phyloP scores from a whole-genome alignment of 2,888 invertebrate species.

The Muschampia plurimacula region DNA sequence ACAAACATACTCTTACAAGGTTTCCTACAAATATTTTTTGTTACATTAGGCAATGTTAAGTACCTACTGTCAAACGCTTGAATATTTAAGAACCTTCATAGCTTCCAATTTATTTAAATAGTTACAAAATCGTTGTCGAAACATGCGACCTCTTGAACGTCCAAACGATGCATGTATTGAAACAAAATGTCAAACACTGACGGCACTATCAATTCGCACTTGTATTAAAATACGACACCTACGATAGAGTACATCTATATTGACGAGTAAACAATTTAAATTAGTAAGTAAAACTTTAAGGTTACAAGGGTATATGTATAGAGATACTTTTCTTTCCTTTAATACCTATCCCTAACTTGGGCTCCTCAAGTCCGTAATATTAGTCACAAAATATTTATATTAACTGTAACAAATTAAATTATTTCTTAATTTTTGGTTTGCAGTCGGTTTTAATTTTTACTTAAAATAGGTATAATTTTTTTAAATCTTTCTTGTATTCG shows the following conservation, averaged over 20 bases:
- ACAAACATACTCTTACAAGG: constrained; percentile 13
- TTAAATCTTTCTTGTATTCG: no score
- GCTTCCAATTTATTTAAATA: constrained; percentile 33
- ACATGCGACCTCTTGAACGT: constrained; percentile 30
- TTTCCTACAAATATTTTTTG: constrained; percentile 27
- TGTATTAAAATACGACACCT: constrained; percentile 6
- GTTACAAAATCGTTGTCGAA: constrained; percentile 38
- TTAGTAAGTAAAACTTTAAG: no score
- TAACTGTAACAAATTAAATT: no score
- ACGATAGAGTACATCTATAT: background rate
- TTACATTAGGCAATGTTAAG: constrained; percentile 35
- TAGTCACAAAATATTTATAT: no score
- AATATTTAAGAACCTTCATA: constrained; percentile 28
- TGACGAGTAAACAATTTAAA: background rate
- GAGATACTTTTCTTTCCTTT: no score
- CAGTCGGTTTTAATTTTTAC: no score
- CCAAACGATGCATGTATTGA: constrained; percentile 16
- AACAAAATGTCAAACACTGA: constrained; percentile 17
- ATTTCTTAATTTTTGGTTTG: no score
- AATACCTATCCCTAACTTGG: no score
- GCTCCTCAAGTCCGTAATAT: no score
- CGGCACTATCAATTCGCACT: constrained; percentile 19
- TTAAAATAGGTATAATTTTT: no score
- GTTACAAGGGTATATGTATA: no score
- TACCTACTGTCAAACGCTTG: constrained; percentile 29